Evolutionary conservation across 2,888 invertebrate species (phyloP).

Genomic region (Sinodicranocentrus sp.): DNA sequence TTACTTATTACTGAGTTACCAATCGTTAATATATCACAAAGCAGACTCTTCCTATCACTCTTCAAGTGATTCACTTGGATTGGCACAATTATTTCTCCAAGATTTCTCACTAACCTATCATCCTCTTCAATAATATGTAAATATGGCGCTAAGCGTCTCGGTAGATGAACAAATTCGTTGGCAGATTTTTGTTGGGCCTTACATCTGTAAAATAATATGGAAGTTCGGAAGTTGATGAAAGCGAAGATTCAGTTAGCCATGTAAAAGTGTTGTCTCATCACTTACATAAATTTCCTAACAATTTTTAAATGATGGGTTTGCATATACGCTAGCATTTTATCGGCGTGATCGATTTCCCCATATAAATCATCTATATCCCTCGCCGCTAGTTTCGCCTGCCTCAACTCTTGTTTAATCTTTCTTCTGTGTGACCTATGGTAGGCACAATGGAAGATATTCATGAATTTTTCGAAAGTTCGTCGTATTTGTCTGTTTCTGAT

Average conservation of each 20-base stretch:
- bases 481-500: neutral
- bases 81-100: slow-evolving; percentile 62
- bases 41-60: slow-evolving; percentile 56
- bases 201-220: too few relatives aligned
- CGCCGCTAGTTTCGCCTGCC: neutral
- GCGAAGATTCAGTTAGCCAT: neutral
- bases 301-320: slow-evolving; percentile 58
- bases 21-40: slow-evolving; percentile 37
- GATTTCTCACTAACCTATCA: slow-evolving; percentile 53
- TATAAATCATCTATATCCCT: slow-evolving; percentile 37
- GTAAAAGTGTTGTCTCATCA: neutral
- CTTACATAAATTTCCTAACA: slow-evolving; percentile 54
- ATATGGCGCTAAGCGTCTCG: slow-evolving; percentile 50
- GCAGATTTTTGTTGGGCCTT: slow-evolving; percentile 28
- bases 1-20: slow-evolving; percentile 13
- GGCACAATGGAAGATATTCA: too few relatives aligned
- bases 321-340: slow-evolving; percentile 42
- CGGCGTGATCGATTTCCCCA: slow-evolving; percentile 28
- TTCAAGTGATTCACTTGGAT: slow-evolving; percentile 52
- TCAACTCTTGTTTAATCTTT: slow-evolving; percentile 38
- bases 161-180: slow-evolving; percentile 44
- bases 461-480: too few relatives aligned
- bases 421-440: neutral
- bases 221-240: neutral
- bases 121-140: slow-evolving; percentile 43